Evolutionary conservation across 2,797 vertebrate genomes (phyloP).

Genomic region (Picus viridis): DNA sequence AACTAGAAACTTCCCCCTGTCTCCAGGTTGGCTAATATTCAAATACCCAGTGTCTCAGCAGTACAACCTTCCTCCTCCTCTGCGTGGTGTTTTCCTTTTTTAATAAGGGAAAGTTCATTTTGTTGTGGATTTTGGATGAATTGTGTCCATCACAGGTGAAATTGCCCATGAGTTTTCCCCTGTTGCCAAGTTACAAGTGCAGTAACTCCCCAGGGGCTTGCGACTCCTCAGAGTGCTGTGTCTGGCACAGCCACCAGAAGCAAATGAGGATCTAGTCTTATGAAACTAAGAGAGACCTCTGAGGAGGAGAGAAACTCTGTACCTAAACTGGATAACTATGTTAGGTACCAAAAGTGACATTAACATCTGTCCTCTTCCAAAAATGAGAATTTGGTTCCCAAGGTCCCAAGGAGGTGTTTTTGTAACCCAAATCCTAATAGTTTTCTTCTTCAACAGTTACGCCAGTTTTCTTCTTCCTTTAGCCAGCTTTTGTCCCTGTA

Average conservation of each 20-base stretch:
- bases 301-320: neutral
- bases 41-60: neutral
- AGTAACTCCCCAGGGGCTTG: neutral
- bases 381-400: neutral
- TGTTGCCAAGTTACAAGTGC: accelerated
- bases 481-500: neutral
- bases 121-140: neutral
- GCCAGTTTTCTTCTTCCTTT: neutral
- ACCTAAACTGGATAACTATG: neutral
- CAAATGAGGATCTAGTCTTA: neutral
- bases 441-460: neutral
- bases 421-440: neutral
- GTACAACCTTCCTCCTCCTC: neutral
- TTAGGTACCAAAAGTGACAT: neutral
- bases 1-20: neutral
- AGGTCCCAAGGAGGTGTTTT: neutral
- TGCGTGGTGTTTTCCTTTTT: neutral
- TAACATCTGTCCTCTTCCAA: neutral
- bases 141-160: neutral
- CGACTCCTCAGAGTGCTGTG: neutral
- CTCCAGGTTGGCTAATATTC: neutral
- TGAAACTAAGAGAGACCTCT: neutral
- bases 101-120: neutral
- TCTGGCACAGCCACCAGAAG: neutral
- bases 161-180: neutral